These are phyloP conservation scores for Drosophila mayaguana DNA, from an alignment of 2,888 invertebrate genomes.

Conservation along the genomic window DNA sequence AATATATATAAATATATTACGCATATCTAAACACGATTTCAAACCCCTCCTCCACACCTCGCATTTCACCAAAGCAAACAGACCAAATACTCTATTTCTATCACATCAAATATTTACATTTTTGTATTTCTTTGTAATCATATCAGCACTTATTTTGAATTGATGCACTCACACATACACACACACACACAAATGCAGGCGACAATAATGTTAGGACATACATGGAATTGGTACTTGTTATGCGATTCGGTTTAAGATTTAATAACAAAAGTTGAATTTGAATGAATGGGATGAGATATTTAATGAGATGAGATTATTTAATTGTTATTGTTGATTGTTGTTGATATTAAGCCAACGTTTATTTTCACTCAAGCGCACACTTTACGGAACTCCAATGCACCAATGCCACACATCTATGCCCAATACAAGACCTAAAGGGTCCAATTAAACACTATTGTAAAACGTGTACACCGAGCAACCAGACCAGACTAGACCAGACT, in stretches of 20 bases:
- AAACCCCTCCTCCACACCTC: slow-evolving; percentile 14
- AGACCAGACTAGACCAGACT: slow-evolving; percentile 26
- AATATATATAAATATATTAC: slow-evolving; percentile 12
- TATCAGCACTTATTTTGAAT: slow-evolving; percentile 42
- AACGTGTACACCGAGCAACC: slow-evolving; percentile 70
- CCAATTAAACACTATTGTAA: slow-evolving; percentile 60
- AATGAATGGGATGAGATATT: slow-evolving; percentile 25
- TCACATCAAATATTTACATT: slow-evolving; percentile 23
- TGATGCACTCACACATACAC: slow-evolving; percentile 31
- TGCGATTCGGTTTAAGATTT: slow-evolving; percentile 55
- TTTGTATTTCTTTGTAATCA: slow-evolving; percentile 36
- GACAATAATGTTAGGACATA: slow-evolving; percentile 71
- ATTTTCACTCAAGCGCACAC: slow-evolving; percentile 14
- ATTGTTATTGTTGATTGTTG: slow-evolving; percentile 69
- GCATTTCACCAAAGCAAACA: slow-evolving; percentile 9
- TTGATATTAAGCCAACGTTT: slow-evolving; percentile 43
- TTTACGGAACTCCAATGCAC: background rate
- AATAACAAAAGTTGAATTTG: slow-evolving; percentile 27
- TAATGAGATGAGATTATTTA: slow-evolving; percentile 48
- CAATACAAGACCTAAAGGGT: slow-evolving; percentile 53
- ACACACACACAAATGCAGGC: slow-evolving; percentile 54
- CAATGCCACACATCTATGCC: background rate
- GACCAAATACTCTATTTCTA: slow-evolving; percentile 20
- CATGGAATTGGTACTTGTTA: slow-evolving; percentile 66
- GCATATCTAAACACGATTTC: slow-evolving; percentile 40